Conservation (phyloP, 2,888 invertebrate genomes). For the Drosophila longiperda region DNA sequence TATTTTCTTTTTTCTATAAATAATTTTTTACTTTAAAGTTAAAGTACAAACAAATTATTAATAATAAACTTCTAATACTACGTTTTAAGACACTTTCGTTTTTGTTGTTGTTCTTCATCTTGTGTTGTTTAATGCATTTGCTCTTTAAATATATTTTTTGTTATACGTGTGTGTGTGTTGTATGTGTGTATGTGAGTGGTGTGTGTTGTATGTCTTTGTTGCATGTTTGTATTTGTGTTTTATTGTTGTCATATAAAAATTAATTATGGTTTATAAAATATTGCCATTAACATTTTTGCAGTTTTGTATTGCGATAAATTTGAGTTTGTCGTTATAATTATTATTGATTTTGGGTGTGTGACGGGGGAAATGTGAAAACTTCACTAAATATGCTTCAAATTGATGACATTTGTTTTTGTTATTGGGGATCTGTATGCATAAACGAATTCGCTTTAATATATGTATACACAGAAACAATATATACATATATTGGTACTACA, state of each 20-base stretch:
- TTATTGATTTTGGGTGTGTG: slow-evolving; percentile 41
- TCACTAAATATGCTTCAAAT: slow-evolving; percentile 56
- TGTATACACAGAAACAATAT: slow-evolving; percentile 45
- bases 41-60: slow-evolving; percentile 83
- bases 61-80: slow-evolving; percentile 83
- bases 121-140: slow-evolving; percentile 68
- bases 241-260: slow-evolving; percentile 61
- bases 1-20: slow-evolving; percentile 79
- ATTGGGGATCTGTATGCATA: slow-evolving; percentile 39
- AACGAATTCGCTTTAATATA: slow-evolving; percentile 54
- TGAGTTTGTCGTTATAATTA: slow-evolving; percentile 35
- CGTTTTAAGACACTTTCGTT: slow-evolving; percentile 84
- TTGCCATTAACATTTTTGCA: slow-evolving; percentile 52
- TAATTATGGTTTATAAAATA: slow-evolving; percentile 62
- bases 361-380: slow-evolving; percentile 47
- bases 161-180: slow-evolving; percentile 44
- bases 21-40: slow-evolving; percentile 82
- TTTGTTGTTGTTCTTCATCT: slow-evolving; percentile 73
- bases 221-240: slow-evolving; percentile 39
- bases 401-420: slow-evolving; percentile 33
- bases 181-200: slow-evolving; percentile 49
- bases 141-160: slow-evolving; percentile 56
- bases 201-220: slow-evolving; percentile 64
- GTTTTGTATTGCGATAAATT: slow-evolving; percentile 48
- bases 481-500: slow-evolving; percentile 57